Evolutionary conservation across 2,797 vertebrate genomes (phyloP), one percentile per base, ranked within the genome.

Genomic region (Picus viridis): DNA sequence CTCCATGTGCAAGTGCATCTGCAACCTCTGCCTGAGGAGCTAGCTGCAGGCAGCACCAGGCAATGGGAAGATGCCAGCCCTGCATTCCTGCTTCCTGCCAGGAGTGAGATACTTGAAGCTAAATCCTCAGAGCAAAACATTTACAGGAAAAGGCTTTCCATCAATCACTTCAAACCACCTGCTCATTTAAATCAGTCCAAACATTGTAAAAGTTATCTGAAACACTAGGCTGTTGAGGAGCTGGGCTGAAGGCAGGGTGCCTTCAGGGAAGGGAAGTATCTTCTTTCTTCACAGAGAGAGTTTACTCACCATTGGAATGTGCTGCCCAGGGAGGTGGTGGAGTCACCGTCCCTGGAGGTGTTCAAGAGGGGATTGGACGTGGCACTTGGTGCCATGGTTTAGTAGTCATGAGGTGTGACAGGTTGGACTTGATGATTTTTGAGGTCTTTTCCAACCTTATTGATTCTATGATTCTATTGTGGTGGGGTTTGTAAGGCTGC

Each of bases 121-220:
- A 81, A 81, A 83, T 23, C 57, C 81, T 78, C 30, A 3, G 56
- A 78, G 63, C 22, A 67, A 75, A 92, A 65, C 51, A 49, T 41
- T 81, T 41, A 41, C 22, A 65, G 43, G 61, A 54, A 80, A 83
- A 78, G 45, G 53, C 61, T 43, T 93, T 75, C 85, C 89, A 88
- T 93, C 76, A 71, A 75, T 58, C 89, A 65, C 67, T 59, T 67
- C 79, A 27, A 83, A 43, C 51, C 26, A 23, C 73, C 90, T 81
- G 92, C 63, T 92, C 39, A 41, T 69, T 84, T 57, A 73, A 70
- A 63, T 67, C 53, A 67, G 63, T 16, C 68, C 88, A 84, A 90
- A 83, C 15, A 14, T 12, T 64, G 47, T 47, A 70, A 10, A 41
- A 78, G 68, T 63, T 62, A 3, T 57, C 29, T 61, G 63, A 78